A percentile compares a stretch with the other conserved stretches of the same genome.
These are phyloP conservation scores for Pterois miles DNA, from an alignment of 2,797 vertebrate species.

Conservation along the genomic window DNA sequence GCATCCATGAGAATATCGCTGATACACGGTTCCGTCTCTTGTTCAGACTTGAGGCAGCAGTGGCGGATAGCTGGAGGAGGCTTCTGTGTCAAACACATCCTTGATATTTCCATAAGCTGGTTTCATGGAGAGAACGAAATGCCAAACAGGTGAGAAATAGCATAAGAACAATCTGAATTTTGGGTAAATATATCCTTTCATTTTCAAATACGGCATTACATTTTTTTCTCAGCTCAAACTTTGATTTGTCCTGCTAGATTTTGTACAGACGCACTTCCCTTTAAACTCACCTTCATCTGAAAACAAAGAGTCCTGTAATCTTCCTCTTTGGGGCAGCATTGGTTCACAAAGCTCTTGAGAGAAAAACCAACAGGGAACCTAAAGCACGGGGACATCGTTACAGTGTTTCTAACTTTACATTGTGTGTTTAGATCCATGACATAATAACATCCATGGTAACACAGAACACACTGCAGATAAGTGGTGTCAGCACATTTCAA, in stretches of 20 bases:
- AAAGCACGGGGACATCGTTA: conserved; percentile 13
- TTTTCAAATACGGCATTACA: background rate
- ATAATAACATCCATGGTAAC: background rate
- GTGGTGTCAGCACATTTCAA: background rate
- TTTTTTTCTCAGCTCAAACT: background rate
- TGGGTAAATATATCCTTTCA: background rate
- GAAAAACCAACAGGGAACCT: conserved; percentile 66
- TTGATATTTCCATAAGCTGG: conserved; percentile 61
- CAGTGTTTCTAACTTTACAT: background rate
- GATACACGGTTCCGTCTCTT: conserved; percentile 56
- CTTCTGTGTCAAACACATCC: conserved; percentile 48
- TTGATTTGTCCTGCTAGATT: background rate
- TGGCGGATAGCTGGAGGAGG: conserved; percentile 8
- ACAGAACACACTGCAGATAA: background rate
- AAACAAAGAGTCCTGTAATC: conserved; percentile 59
- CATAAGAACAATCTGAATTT: background rate
- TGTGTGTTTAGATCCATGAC: background rate
- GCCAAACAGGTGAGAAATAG: background rate
- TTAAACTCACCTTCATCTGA: conserved; percentile 62
- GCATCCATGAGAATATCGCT: conserved; percentile 61
- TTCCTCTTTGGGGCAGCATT: conserved; percentile 76
- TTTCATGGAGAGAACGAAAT: conserved; percentile 15
- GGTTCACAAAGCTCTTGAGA: conserved; percentile 55
- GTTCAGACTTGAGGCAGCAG: conserved; percentile 66
- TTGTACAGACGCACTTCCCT: background rate